phyloP scores from a whole-genome alignment of 2,113 vertebrate species.

The Empidonax traillii region DNA sequence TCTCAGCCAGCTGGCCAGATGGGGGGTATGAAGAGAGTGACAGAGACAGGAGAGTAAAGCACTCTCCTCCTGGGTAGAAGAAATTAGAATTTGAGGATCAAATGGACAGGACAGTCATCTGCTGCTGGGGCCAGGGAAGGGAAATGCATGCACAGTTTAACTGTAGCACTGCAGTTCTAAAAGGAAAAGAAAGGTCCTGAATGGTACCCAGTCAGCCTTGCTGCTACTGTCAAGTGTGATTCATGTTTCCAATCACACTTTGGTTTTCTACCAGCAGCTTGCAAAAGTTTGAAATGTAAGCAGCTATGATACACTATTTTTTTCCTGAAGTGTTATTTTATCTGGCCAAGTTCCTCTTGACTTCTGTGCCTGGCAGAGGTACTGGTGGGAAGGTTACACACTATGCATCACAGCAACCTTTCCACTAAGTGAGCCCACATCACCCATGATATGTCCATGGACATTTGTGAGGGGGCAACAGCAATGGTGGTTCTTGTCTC shows the following conservation, averaged over 20 bases:
- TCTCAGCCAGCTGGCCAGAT: background rate
- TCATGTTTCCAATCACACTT: background rate
- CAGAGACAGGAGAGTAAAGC: background rate
- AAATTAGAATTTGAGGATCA: background rate
- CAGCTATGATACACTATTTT: background rate
- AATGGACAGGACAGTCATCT: background rate
- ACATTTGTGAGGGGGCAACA: background rate
- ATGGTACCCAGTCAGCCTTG: background rate
- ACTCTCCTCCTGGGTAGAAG: background rate
- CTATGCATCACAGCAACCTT: background rate
- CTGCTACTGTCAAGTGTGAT: background rate
- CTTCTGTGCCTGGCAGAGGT: background rate
- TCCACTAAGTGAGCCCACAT: background rate
- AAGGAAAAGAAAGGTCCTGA: background rate
- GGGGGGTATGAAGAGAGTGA: background rate
- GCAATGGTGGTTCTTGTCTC: background rate
- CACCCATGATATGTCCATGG: background rate
- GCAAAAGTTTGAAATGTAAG: background rate
- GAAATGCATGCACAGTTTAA: background rate
- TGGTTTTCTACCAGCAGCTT: background rate
- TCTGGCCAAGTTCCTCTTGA: background rate
- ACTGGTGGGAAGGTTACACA: background rate
- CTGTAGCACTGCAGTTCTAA: background rate
- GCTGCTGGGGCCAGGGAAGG: background rate
- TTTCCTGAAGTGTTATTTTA: background rate